These are phyloP conservation scores for Homarus gammarus DNA, from an alignment of 2,888 invertebrate species.

Conservation along the genomic window DNA sequence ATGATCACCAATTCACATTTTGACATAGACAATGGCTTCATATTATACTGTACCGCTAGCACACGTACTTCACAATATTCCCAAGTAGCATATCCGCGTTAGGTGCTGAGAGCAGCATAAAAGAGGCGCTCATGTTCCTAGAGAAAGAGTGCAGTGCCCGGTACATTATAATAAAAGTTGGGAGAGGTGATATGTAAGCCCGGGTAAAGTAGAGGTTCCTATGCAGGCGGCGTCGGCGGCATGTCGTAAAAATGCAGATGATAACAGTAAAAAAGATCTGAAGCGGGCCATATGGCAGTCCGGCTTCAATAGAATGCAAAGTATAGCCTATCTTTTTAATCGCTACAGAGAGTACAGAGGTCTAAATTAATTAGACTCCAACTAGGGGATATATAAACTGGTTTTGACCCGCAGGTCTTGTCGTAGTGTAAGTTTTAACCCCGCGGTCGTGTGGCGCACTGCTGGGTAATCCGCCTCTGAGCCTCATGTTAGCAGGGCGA, in stretches of 20 bases:
- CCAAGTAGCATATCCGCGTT: not conserved
- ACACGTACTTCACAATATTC: slow-evolving; percentile 32
- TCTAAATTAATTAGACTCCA: slow-evolving; percentile 44
- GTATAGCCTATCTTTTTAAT: slow-evolving; percentile 29
- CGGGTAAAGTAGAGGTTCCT: slow-evolving; percentile 51
- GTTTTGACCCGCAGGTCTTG: not conserved
- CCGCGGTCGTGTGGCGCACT: slow-evolving; percentile 8
- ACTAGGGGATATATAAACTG: slow-evolving; percentile 26
- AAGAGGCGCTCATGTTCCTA: slow-evolving; percentile 30
- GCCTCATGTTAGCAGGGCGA: slow-evolving; percentile 16
- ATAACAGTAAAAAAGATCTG: slow-evolving; percentile 38
- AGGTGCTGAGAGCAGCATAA: not conserved
- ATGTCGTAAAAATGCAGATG: slow-evolving; percentile 55
- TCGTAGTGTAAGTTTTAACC: slow-evolving; percentile 21
- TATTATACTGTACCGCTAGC: not conserved
- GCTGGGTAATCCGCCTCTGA: not conserved
- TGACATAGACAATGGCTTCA: slow-evolving; percentile 9
- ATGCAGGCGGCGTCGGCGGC: slow-evolving; percentile 50
- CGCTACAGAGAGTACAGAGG: slow-evolving; percentile 1
- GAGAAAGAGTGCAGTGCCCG: slow-evolving; percentile 1
- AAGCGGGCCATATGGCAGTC: slow-evolving; percentile 28
- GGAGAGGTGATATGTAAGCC: slow-evolving; percentile 46
- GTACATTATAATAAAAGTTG: slow-evolving; percentile 54
- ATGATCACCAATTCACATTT: too few relatives aligned
- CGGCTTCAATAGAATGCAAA: not conserved